A percentile compares a stretch with the other conserved stretches of the same genome.
Conservation (phyloP, 2,113 vertebrate species). For the Nycticebus coucang region DNA sequence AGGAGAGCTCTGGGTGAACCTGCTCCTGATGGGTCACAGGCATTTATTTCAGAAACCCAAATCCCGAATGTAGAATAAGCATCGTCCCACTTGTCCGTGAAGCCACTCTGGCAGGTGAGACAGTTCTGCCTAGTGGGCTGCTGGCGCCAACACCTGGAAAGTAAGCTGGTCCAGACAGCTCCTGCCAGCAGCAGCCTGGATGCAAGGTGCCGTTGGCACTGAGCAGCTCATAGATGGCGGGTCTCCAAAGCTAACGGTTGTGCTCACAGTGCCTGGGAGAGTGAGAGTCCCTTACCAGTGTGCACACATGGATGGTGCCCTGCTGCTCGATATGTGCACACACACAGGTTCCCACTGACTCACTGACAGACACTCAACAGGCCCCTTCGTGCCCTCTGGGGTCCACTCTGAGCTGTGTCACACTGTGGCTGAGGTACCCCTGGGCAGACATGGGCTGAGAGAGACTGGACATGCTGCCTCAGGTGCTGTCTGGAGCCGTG, state of each 20-base stretch:
- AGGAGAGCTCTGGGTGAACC: rapidly evolving
- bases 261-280: background rate
- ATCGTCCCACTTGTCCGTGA: rapidly evolving
- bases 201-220: rapidly evolving
- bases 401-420: background rate
- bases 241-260: rapidly evolving
- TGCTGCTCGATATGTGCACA: too few species aligned
- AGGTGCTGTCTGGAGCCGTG: background rate
- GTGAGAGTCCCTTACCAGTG: background rate
- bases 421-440: rapidly evolving
- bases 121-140: background rate
- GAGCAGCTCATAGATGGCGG: rapidly evolving
- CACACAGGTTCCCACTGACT: rapidly evolving
- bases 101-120: rapidly evolving
- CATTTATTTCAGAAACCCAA: background rate
- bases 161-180: too few species aligned
- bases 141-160: too few species aligned
- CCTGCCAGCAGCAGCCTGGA: background rate
- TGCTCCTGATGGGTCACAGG: background rate
- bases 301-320: rapidly evolving
- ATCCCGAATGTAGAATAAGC: background rate
- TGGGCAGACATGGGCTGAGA: background rate
- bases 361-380: too few species aligned
- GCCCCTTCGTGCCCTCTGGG: background rate
- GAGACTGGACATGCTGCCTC: rapidly evolving